phyloP scores from a whole-genome alignment of 1,140 invertebrate genomes.

The Fopius arisanus region DNA sequence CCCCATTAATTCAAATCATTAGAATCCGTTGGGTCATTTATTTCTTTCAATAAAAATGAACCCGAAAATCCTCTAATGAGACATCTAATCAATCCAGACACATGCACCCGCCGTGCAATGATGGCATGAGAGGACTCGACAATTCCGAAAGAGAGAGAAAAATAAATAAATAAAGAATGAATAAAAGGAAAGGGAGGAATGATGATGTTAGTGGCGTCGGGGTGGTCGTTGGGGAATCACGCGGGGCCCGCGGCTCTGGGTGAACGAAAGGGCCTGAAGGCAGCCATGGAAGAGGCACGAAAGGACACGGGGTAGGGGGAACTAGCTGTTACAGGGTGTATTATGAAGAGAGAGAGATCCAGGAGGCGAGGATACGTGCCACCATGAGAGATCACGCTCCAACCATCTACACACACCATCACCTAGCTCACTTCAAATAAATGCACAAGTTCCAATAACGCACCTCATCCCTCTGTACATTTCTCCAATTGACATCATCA shows the following conservation, averaged over 20 bases:
- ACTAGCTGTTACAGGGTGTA: not conserved
- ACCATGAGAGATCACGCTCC: not conserved
- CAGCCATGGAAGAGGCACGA: not conserved
- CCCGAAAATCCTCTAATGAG: too few relatives aligned
- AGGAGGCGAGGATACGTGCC: not conserved
- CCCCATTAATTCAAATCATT: too few relatives aligned
- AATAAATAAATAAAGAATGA: not conserved
- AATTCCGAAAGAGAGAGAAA: too few relatives aligned
- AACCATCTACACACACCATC: not conserved
- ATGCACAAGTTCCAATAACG: too few relatives aligned
- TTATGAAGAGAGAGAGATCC: not conserved
- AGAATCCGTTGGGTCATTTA: too few relatives aligned
- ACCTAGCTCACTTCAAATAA: too few relatives aligned
- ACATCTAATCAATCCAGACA: too few relatives aligned
- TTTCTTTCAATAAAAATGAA: too few relatives aligned
- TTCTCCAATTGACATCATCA: too few relatives aligned
- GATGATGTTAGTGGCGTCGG: conserved; percentile 21
- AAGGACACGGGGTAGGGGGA: not conserved
- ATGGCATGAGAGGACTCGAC: too few relatives aligned
- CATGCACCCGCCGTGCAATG: too few relatives aligned
- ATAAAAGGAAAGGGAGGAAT: not conserved
- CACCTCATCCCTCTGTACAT: too few relatives aligned
- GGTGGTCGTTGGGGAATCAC: conserved; percentile 20
- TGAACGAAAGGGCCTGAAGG: conserved; percentile 14
- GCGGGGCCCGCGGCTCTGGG: conserved; percentile 26